Percentiles rank a stretch among this genome's conserved stretches.
phyloP scores from a whole-genome alignment of 2,888 invertebrate genomes.

The Lobophora halterata region DNA sequence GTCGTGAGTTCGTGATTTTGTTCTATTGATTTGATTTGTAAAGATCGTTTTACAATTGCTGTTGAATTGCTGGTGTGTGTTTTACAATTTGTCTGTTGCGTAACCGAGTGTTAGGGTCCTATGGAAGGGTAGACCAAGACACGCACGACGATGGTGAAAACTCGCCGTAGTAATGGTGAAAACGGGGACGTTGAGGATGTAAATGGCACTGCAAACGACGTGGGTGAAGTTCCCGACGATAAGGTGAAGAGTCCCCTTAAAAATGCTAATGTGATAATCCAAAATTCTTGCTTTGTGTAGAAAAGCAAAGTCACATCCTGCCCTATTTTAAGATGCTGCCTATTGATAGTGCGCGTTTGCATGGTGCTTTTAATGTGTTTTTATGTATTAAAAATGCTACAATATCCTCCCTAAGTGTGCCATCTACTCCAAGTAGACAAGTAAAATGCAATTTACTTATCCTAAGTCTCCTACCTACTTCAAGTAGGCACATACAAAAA shows the following conservation, averaged over 20 bases:
- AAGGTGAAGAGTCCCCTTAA: constrained; percentile 67
- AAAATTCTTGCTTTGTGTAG: constrained; percentile 48
- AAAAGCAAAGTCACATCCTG: constrained; percentile 55
- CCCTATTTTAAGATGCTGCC: constrained; percentile 48
- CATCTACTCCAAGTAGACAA: too few species aligned
- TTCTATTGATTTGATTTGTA: constrained; percentile 48
- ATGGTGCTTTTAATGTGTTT: constrained; percentile 50
- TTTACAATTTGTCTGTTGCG: constrained; percentile 51
- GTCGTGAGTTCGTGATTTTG: constrained; percentile 52
- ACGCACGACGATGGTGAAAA: constrained; percentile 76
- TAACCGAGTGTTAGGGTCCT: constrained; percentile 52
- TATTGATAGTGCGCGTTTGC: constrained; percentile 53
- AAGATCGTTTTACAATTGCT: constrained; percentile 43
- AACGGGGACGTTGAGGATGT: constrained; percentile 76
- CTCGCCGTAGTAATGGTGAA: constrained; percentile 79
- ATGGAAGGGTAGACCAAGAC: constrained; percentile 60
- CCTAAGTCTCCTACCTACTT: too few species aligned
- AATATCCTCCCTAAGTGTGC: too few species aligned
- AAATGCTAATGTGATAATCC: constrained; percentile 46
- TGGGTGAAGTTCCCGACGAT: constrained; percentile 73
- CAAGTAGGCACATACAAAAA: too few species aligned
- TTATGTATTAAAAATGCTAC: neutral
- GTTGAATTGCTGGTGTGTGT: constrained; percentile 48
- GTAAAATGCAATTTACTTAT: too few species aligned
- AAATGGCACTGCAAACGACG: constrained; percentile 72